phyloP scores from a whole-genome alignment of 2,888 invertebrate genomes.

The Anodontia alba region DNA sequence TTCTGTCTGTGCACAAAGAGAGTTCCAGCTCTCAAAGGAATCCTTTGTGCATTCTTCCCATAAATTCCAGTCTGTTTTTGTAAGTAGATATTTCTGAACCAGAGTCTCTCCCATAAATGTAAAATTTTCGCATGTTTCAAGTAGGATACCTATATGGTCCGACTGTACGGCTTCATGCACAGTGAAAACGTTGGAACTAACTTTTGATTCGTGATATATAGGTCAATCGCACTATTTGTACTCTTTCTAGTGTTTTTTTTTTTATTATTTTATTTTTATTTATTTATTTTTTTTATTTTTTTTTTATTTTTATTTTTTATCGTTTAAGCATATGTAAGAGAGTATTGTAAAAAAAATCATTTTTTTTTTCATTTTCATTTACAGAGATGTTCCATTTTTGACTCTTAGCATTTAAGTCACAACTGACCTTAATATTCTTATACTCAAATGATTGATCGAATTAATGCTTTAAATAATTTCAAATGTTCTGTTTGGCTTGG shows the following conservation, averaged over 20 bases:
- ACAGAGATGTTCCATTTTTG: no score
- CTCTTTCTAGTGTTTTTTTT: slow-evolving; percentile 26
- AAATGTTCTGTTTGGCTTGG: neutral
- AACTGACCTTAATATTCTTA: neutral
- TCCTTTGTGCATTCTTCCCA: neutral
- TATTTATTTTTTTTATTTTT: no score
- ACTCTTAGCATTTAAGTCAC: no score
- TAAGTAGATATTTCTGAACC: no score
- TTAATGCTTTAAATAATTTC: neutral
- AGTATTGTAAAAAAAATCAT: no score
- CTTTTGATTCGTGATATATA: neutral
- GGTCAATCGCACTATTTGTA: slow-evolving; percentile 25
- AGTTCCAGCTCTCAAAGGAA: neutral
- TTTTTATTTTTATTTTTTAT: no score
- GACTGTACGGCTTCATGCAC: slow-evolving; percentile 11
- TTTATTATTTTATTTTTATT: no score
- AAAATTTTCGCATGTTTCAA: neutral
- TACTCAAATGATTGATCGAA: neutral
- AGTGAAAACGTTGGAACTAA: neutral
- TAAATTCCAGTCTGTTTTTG: neutral
- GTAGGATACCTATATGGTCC: neutral
- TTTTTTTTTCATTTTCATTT: no score
- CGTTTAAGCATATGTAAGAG: no score
- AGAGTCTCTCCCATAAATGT: neutral
- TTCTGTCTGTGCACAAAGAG: neutral